A percentile compares a stretch with the other conserved stretches of the same genome.
Evolutionary conservation across 2,797 vertebrate genomes (phyloP).

Genomic region (Coendou prehensilis): DNA sequence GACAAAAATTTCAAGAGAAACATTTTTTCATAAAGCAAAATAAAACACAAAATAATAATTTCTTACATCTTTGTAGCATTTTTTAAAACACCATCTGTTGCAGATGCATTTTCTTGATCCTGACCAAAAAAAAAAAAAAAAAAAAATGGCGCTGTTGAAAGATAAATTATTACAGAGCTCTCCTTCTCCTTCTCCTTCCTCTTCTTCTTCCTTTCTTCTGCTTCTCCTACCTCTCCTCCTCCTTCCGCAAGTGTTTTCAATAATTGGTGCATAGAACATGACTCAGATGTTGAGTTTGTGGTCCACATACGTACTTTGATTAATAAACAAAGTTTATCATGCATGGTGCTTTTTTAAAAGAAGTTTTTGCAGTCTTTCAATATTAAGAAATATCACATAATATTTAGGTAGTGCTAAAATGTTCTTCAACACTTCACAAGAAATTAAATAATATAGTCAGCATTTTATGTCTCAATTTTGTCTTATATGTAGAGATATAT

Average conservation of each 20-base stretch:
- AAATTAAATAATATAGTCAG: neutral
- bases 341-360: neutral
- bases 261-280: neutral
- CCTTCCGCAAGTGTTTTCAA: neutral
- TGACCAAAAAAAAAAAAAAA: neutral
- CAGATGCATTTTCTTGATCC: neutral
- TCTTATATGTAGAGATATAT: neutral
- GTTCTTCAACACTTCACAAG: neutral
- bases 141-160: neutral
- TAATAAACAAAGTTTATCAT: neutral
- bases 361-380: neutral
- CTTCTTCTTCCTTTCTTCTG: neutral
- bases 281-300: neutral
- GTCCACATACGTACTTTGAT: neutral
- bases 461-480: neutral
- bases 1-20: neutral
- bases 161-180: neutral
- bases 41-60: neutral
- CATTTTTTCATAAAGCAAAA: neutral
- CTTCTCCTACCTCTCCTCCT: neutral
- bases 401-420: slow-evolving; percentile 15
- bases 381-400: neutral
- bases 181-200: neutral
- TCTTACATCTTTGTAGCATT: neutral
- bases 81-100: neutral